A percentile compares a stretch with the other conserved stretches of the same genome.
Evolutionary conservation across 2,113 vertebrate genomes (phyloP).

Genomic region (Sebastes fasciatus): DNA sequence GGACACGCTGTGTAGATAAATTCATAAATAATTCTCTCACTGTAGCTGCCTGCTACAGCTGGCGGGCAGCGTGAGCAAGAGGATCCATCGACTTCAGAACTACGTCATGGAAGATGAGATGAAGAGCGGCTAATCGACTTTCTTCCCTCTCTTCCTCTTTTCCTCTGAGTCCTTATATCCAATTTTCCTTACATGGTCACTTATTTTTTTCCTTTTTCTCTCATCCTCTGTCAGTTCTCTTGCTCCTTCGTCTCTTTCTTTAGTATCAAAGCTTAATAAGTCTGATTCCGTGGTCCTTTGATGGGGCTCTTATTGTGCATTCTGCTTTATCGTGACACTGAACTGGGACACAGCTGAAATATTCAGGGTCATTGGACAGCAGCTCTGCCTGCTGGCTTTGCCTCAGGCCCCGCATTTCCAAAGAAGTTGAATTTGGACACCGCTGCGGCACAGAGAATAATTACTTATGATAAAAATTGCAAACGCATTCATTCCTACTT

Average conservation of each 20-base stretch:
- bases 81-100: constrained; percentile 48
- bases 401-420: constrained; percentile 1
- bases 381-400: constrained; percentile 23
- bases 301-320: constrained; percentile 18
- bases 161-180: constrained; percentile 5
- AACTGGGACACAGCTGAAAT: constrained; percentile 54
- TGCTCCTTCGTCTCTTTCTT: background rate
- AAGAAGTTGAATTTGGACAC: constrained; percentile 21
- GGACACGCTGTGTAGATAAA: constrained; percentile 51
- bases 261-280: constrained; percentile 38
- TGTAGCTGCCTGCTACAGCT: constrained; percentile 52
- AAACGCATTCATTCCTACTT: constrained; percentile 14
- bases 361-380: constrained; percentile 41
- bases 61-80: constrained; percentile 32
- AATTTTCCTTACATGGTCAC: background rate
- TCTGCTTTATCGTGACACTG: constrained; percentile 33
- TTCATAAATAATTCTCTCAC: constrained; percentile 71
- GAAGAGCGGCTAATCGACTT: background rate
- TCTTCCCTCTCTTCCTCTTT: background rate
- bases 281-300: constrained; percentile 11
- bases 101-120: constrained; percentile 43
- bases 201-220: background rate
- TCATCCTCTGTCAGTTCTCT: constrained; percentile 14
- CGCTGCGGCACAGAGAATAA: constrained; percentile 4
- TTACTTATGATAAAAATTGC: constrained; percentile 25